Percentiles rank a stretch among this genome's conserved stretches.
These are phyloP conservation scores for Drosophila atripex DNA, from an alignment of 2,888 invertebrate genomes.

Conservation along the genomic window DNA sequence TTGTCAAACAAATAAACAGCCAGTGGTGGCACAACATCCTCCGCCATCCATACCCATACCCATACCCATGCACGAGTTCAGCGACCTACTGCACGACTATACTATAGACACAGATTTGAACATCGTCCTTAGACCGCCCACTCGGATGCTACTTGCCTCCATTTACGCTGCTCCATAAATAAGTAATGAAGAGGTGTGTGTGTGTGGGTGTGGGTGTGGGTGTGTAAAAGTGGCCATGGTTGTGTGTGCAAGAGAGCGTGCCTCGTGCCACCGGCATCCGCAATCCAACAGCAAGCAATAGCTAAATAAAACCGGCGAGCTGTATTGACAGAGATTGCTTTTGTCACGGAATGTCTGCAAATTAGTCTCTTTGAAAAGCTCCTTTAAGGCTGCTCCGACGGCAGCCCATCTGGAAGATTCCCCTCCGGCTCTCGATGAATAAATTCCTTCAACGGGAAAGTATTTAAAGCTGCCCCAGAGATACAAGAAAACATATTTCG, in stretches of 20 bases:
- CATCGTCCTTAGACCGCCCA: conserved; percentile 42
- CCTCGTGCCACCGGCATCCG: conserved; percentile 1
- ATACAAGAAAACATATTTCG: not conserved
- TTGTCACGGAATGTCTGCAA: conserved; percentile 25
- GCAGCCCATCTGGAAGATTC: not conserved
- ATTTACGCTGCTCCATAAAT: conserved; percentile 25
- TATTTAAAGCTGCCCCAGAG: not conserved
- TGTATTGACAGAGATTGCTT: conserved; percentile 39
- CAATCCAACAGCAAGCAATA: conserved; percentile 5
- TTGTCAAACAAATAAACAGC: conserved; percentile 29
- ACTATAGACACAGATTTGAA: conserved; percentile 37
- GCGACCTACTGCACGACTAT: conserved; percentile 57
- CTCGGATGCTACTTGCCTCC: conserved; percentile 1
- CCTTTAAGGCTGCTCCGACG: conserved; percentile 1
- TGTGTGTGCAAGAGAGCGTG: conserved; percentile 13
- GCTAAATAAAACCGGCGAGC: conserved; percentile 26
- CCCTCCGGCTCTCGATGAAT: not conserved
- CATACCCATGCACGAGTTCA: conserved; percentile 44
- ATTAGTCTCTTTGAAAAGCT: conserved; percentile 18
- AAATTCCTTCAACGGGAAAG: not conserved
- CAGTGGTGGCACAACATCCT: conserved; percentile 1
- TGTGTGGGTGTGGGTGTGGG: not conserved
- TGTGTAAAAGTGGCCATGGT: not conserved
- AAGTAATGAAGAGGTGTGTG: conserved; percentile 28
- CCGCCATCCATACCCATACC: not conserved